These are phyloP conservation scores for Spongilla lacustris DNA, from an alignment of 37 sponge, comb jelly and placozoan genomes.

Conservation along the genomic window DNA sequence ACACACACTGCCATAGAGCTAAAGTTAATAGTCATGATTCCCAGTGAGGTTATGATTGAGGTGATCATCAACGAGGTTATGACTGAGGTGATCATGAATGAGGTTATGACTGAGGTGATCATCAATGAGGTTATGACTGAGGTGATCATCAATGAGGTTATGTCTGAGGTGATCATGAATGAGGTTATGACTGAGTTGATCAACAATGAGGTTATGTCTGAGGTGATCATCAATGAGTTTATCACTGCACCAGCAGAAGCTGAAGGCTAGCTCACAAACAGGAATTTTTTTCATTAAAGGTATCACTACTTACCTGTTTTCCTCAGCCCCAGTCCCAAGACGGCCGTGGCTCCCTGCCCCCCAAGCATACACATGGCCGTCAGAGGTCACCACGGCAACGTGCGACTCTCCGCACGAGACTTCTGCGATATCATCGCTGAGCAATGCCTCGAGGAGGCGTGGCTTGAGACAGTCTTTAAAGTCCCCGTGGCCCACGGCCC, in stretches of 20 bases:
- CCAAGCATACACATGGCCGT: slow-evolving; percentile 83
- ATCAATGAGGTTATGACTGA: too few species aligned
- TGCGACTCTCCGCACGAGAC: slow-evolving; percentile 91
- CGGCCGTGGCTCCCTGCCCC: slow-evolving; percentile 79
- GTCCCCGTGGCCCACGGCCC: slow-evolving; percentile 78
- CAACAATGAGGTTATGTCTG: not conserved
- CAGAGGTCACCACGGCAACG: slow-evolving; percentile 78
- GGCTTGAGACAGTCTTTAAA: slow-evolving; percentile 71
- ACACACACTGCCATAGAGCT: too few species aligned
- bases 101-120: too few species aligned
- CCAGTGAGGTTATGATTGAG: too few species aligned
- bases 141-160: too few species aligned
- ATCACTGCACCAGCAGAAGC: not conserved
- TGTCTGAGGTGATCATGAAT: not conserved
- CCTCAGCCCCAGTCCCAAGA: slow-evolving; percentile 84
- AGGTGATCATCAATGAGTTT: not conserved
- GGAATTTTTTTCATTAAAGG: not conserved
- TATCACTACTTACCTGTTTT: slow-evolving; percentile 49
- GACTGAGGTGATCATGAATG: too few species aligned
- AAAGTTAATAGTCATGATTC: too few species aligned
- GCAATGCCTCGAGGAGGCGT: slow-evolving; percentile 69
- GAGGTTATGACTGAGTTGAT: not conserved
- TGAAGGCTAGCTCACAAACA: not conserved
- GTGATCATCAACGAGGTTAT: too few species aligned
- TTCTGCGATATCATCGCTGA: slow-evolving; percentile 51